Evolutionary conservation across 2,888 invertebrate genomes (phyloP).

Genomic region (Agelastica alni): DNA sequence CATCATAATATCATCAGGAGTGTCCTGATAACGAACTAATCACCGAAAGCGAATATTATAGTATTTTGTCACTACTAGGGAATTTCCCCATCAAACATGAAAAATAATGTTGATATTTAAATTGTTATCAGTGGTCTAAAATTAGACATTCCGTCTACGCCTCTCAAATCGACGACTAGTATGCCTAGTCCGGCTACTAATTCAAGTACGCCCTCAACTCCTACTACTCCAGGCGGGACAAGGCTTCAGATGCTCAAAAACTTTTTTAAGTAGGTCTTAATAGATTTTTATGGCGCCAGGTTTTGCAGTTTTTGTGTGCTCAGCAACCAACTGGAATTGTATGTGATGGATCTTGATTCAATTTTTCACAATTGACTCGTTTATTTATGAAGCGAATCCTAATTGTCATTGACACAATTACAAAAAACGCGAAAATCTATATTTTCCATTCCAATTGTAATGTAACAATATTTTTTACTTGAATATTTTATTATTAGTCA

Average conservation of each 20-base stretch:
- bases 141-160: conserved; percentile 46
- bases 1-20: too few relatives aligned
- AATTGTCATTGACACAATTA: too few relatives aligned
- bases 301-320: conserved; percentile 17
- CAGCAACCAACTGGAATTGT: background rate
- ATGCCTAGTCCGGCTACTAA: conserved; percentile 36
- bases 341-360: background rate
- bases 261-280: conserved; percentile 83
- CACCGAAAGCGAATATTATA: too few relatives aligned
- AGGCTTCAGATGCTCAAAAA: conserved; percentile 94
- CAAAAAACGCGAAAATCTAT: too few relatives aligned
- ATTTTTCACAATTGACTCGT: background rate
- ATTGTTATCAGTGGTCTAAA: conserved; percentile 46
- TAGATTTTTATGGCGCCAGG: conserved; percentile 9
- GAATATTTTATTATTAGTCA: too few relatives aligned
- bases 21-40: too few relatives aligned
- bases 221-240: conserved; percentile 61
- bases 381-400: too few relatives aligned
- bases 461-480: too few relatives aligned
- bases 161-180: conserved; percentile 51
- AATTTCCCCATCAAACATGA: too few relatives aligned
- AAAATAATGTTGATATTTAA: conserved; percentile 2
- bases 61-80: too few relatives aligned
- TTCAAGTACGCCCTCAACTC: conserved; percentile 18
- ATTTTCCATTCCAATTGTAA: too few relatives aligned